Conservation (phyloP, 2,888 invertebrate genomes). For the Drepanosiphum platanoidis region DNA sequence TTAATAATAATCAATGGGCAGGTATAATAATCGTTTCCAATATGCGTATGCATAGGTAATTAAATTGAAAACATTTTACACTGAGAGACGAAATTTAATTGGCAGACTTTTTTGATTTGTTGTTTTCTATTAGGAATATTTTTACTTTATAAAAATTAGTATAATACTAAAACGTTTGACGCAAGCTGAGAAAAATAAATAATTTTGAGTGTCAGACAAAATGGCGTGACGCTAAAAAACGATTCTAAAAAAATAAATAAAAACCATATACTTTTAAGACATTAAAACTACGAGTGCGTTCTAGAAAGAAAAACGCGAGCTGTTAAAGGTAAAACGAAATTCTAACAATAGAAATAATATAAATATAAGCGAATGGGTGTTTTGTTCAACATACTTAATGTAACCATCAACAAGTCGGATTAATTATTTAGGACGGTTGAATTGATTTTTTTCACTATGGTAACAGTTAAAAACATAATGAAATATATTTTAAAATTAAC, state of each 20-base stretch:
- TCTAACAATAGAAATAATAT: not conserved
- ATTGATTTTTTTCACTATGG: not conserved
- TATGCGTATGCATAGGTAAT: too few species aligned
- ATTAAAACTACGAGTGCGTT: not conserved
- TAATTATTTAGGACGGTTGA: not conserved
- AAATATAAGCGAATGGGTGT: too few species aligned
- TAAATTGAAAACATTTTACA: too few species aligned
- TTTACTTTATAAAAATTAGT: too few species aligned
- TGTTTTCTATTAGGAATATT: not conserved
- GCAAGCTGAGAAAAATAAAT: too few species aligned
- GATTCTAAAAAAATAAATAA: too few species aligned
- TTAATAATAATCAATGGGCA: too few species aligned
- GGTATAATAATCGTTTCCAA: too few species aligned
- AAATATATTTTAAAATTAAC: not conserved
- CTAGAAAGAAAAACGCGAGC: not conserved
- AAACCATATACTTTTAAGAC: not conserved
- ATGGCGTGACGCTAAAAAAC: too few species aligned
- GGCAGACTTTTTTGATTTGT: not conserved
- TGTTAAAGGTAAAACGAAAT: not conserved
- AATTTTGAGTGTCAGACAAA: too few species aligned
- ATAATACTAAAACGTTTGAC: too few species aligned
- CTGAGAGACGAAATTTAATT: not conserved
- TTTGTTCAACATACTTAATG: too few species aligned
- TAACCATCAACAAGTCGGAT: not conserved
- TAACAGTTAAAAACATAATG: not conserved